Percentiles rank a stretch among this genome's conserved stretches.
Evolutionary conservation across 2,113 vertebrate genomes (phyloP).

Genomic region (Vulpes lagopus): DNA sequence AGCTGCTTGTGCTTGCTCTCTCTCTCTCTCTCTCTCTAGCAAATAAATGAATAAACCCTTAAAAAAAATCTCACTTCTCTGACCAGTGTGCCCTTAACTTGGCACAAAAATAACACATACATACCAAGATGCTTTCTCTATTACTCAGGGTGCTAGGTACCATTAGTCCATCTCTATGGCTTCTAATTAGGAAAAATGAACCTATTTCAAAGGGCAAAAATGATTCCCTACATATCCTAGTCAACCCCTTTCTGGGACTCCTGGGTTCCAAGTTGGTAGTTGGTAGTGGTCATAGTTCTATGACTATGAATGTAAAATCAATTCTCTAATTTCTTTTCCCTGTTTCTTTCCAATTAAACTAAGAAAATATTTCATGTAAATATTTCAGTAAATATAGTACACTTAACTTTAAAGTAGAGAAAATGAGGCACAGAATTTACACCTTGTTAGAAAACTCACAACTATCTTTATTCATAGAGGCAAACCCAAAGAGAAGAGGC

Average conservation of each 20-base stretch:
- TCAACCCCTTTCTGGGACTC: not conserved
- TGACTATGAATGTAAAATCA: not conserved
- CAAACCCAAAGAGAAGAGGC: not conserved
- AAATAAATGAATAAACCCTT: no score
- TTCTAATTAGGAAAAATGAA: not conserved
- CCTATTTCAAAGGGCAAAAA: not conserved
- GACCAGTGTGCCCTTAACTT: not conserved
- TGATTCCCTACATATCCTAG: not conserved
- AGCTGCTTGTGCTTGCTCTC: no score
- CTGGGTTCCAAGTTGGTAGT: not conserved
- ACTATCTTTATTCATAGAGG: not conserved
- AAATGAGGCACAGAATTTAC: not conserved
- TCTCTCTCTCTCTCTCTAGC: no score
- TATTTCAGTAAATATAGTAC: not conserved
- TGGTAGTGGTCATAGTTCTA: no score
- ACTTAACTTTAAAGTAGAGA: not conserved
- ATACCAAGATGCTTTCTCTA: not conserved
- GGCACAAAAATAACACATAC: not conserved
- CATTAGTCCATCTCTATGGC: not conserved
- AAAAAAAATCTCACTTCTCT: constrained; percentile 11
- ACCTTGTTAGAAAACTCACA: not conserved
- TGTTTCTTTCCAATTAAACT: not conserved
- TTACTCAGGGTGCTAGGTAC: not conserved
- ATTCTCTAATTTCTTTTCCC: not conserved
- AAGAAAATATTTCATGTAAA: not conserved